A percentile compares a stretch with the other conserved stretches of the same genome.
Conservation (phyloP, 2,113 vertebrate species). For the Lamprologus ornatipinnis region DNA sequence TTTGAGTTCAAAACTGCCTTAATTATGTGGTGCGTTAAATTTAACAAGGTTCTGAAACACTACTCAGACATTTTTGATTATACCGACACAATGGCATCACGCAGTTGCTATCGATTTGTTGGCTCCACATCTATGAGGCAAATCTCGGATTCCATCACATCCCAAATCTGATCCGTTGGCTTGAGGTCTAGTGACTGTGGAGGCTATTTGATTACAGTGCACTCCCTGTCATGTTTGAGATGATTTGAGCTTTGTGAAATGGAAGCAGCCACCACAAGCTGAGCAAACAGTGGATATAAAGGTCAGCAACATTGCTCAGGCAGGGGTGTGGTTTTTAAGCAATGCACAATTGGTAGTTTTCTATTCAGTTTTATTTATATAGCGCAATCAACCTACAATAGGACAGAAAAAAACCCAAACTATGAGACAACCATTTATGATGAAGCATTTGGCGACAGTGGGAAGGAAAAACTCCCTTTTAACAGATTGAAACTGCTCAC, state of each 20-base stretch:
- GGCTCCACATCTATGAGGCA: neutral
- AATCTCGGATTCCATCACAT: accelerated
- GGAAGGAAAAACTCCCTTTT: neutral
- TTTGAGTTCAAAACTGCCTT: neutral
- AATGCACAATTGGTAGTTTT: neutral
- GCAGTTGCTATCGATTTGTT: neutral
- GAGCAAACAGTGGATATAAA: neutral
- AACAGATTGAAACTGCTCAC: neutral
- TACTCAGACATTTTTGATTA: neutral
- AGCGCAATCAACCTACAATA: accelerated
- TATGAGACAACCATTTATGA: neutral
- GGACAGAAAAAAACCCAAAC: accelerated
- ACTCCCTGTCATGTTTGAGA: neutral
- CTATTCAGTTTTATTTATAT: neutral
- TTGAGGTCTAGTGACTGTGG: neutral
- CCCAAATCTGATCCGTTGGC: accelerated
- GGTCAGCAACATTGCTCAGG: neutral
- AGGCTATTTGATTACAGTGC: neutral
- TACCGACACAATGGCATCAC: neutral
- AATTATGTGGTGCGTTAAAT: neutral
- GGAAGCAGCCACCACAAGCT: neutral
- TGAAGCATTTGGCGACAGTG: neutral
- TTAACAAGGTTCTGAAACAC: neutral
- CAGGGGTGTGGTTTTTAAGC: neutral
- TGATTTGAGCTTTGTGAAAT: neutral